Base-by-base conservation (phyloP, 2,888 invertebrate genomes). In the Amiota minor region DNA sequence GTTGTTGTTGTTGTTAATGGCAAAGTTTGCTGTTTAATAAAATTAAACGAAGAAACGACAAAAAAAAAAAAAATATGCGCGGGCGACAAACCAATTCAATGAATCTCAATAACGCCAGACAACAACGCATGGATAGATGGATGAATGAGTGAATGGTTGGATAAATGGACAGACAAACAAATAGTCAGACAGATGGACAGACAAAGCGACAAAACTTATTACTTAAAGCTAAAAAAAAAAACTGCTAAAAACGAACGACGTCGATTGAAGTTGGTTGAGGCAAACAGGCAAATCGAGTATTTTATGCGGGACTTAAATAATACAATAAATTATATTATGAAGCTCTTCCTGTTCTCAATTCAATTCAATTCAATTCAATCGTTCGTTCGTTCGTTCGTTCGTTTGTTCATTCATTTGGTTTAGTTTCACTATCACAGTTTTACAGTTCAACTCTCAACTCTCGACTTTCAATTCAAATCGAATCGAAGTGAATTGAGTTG, bases 311-410 rank as follows among this genome's bases (percentile, higher is more conserved):
- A 80, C 69, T 74, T 69, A 79, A 82, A 83, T 83, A 83, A 83
- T 83, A 83, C 83, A 83, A 83, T 83, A 83, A 83, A 83, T 85
- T 85, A 83, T 83, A 83, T 83, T 83, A 85, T 85, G 79, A 53
- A 59, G 81, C 81, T 83, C 83, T 83, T 83, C 83, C 83, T 83
- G 83, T 83, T 83, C 82, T 35, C 35, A 35, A 35, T 35, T 35
- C 35, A 35, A 35, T 35, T 35, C 35, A 35, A 35, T 35, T 6
- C 35, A 35, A 35, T 6, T 6, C 35, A 35, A 35, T 35, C 4
- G 35, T 35, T 35, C 6, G 35, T 2, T 35, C 35, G 35, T 23
- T 23, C 23, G 3, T 35, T 35, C 35, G 6, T 35, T 35, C 6
- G 35, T 2, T 35, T 8, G 35, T 23, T 23, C 23, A 23, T 35